Conservation (phyloP, 2,797 vertebrate genomes). For the Gadopsis bispinosus region DNA sequence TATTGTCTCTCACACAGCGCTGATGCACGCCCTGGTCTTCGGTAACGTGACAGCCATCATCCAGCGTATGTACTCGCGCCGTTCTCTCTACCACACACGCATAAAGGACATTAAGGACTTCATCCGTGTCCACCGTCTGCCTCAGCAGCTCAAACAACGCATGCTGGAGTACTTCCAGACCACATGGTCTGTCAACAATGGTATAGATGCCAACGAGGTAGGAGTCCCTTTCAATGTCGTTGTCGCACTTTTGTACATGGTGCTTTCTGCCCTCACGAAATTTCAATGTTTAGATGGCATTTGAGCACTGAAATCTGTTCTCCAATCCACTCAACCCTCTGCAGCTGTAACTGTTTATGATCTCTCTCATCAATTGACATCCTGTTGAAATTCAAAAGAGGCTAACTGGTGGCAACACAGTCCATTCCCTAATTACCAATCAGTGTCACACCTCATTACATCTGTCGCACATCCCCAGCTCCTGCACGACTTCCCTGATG, state of each 20-base stretch:
- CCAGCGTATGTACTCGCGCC: conserved; percentile 97
- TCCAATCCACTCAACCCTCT: conserved; percentile 6
- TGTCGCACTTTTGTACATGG: conserved; percentile 28
- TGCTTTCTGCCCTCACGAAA: conserved; percentile 2
- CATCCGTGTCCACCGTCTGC: conserved; percentile 93
- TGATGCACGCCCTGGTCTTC: conserved; percentile 97
- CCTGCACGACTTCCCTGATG: conserved; percentile 96
- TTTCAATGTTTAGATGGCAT: conserved; percentile 13
- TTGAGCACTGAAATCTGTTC: conserved; percentile 21
- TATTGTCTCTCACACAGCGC: conserved; percentile 78
- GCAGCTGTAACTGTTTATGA: conserved; percentile 31
- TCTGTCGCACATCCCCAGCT: conserved; percentile 84
- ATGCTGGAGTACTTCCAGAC: conserved; percentile 99
- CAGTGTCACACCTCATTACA: conserved; percentile 65
- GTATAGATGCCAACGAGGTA: conserved; percentile 96
- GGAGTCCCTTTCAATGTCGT: conserved; percentile 38
- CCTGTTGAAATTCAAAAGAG: conserved; percentile 55
- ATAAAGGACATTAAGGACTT: conserved; percentile 99
- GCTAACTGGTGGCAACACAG: conserved; percentile 37
- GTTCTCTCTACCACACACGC: conserved; percentile 96
- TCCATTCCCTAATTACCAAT: conserved; percentile 60
- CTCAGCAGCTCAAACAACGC: conserved; percentile 95
- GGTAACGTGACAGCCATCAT: conserved; percentile 99
- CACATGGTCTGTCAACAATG: conserved; percentile 98
- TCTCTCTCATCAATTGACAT: conserved; percentile 29